Evolutionary conservation across 2,113 vertebrate species (phyloP).

Genomic region (Pterophyllum scalare): DNA sequence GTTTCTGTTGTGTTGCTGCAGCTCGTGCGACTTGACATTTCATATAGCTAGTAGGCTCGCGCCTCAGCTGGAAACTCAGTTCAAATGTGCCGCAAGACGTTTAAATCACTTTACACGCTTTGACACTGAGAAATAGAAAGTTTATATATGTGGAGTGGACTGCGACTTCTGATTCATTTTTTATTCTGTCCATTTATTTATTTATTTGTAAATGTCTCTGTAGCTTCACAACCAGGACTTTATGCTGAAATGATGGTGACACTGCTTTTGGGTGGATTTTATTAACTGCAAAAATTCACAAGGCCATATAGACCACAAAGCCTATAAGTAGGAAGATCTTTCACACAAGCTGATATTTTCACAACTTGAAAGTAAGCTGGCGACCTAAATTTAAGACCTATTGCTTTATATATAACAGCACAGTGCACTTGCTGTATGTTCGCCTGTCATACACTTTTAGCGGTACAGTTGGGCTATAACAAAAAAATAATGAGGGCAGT

Average conservation of each 20-base stretch:
- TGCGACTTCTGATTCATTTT: not conserved
- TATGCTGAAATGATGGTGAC: not conserved
- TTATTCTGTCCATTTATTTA: not conserved
- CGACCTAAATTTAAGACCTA: constrained; percentile 21
- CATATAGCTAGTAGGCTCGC: not conserved
- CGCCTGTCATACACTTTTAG: not conserved
- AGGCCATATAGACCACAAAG: not conserved
- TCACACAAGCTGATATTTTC: not conserved
- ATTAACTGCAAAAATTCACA: not conserved
- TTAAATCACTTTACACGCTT: not conserved
- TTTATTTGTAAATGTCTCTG: not conserved
- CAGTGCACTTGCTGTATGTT: not conserved
- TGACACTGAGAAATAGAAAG: not conserved
- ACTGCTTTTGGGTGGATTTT: not conserved
- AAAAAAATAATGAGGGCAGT: not conserved
- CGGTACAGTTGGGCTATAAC: not conserved
- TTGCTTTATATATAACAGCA: constrained; percentile 1
- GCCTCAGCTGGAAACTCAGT: not conserved
- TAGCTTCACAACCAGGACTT: not conserved
- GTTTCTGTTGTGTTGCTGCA: constrained; percentile 39
- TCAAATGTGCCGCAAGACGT: not conserved
- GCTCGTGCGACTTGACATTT: constrained; percentile 19
- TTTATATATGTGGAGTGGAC: not conserved
- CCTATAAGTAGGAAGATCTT: not conserved
- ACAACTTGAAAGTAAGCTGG: not conserved